phyloP scores from a whole-genome alignment of 2,888 invertebrate species.

The Stenodera caucasica region DNA sequence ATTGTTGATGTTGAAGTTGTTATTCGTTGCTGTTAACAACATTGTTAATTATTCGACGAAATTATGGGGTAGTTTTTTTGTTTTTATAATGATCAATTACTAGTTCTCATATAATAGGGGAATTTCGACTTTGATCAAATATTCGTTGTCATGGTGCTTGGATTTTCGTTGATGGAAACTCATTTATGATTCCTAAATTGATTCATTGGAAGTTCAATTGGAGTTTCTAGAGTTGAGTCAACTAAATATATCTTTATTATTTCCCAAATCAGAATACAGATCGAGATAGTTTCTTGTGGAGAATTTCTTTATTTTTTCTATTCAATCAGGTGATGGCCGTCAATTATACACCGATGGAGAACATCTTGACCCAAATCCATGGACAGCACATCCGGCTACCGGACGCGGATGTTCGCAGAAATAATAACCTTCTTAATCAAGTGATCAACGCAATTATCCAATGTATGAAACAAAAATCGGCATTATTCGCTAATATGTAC shows the following conservation, averaged over 20 bases:
- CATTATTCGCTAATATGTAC: constrained; percentile 47
- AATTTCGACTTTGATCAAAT: constrained; percentile 4
- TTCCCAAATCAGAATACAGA: too few species aligned
- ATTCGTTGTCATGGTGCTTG: neutral
- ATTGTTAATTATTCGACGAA: neutral
- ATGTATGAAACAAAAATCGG: constrained; percentile 44
- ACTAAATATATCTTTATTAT: too few species aligned
- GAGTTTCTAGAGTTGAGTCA: too few species aligned
- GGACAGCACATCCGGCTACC: constrained; percentile 32
- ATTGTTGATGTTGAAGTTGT: constrained; percentile 17
- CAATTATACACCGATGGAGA: constrained; percentile 36
- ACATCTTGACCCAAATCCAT: constrained; percentile 36
- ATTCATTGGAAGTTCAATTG: too few species aligned
- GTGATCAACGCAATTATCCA: constrained; percentile 39
- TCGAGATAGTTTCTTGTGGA: too few species aligned
- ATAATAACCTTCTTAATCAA: constrained; percentile 33
- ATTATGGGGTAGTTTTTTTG: neutral
- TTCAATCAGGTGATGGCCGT: too few species aligned
- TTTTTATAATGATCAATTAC: too few species aligned
- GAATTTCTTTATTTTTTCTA: too few species aligned
- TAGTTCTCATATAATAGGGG: neutral
- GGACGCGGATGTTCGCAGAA: constrained; percentile 31
- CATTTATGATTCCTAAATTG: too few species aligned
- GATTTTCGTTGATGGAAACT: neutral
- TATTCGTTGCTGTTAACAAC: neutral